These are phyloP conservation scores for Girardia tigrina DNA, from an alignment of 2,888 invertebrate genomes.

Conservation along the genomic window DNA sequence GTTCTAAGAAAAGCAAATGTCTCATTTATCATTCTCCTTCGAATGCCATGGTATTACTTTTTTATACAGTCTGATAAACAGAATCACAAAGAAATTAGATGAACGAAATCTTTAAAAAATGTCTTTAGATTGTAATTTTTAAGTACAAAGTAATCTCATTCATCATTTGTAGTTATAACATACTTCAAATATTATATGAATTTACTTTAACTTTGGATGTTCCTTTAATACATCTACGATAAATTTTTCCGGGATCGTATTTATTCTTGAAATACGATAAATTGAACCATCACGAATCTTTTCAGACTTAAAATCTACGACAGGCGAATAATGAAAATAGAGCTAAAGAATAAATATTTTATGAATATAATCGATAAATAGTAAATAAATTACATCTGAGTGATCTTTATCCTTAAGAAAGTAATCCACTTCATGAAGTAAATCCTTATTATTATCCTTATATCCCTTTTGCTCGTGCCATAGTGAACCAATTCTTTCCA, in stretches of 20 bases:
- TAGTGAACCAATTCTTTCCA: neutral
- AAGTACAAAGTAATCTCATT: no score
- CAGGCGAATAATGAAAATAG: slow-evolving; percentile 31
- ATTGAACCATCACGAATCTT: slow-evolving; percentile 14
- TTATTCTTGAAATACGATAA: slow-evolving; percentile 25
- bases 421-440: slow-evolving; percentile 28
- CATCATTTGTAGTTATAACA: no score
- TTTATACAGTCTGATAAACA: no score
- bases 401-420: slow-evolving; percentile 25
- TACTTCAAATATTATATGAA: neutral
- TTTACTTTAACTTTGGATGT: slow-evolving; percentile 12
- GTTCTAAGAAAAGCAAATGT: no score
- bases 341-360: slow-evolving; percentile 8
- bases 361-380: neutral
- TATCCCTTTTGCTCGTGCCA: slow-evolving; percentile 26
- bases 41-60: no score
- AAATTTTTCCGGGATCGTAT: slow-evolving; percentile 28
- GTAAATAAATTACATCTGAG: neutral
- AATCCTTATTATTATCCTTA: slow-evolving; percentile 25
- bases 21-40: no score
- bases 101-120: no score
- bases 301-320: slow-evolving; percentile 19
- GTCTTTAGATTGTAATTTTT: no score
- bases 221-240: slow-evolving; percentile 28
- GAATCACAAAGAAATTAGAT: no score